Percentiles rank a stretch among this genome's conserved stretches.
Evolutionary conservation across 2,113 vertebrate species (phyloP).

Genomic region (Athene noctua): DNA sequence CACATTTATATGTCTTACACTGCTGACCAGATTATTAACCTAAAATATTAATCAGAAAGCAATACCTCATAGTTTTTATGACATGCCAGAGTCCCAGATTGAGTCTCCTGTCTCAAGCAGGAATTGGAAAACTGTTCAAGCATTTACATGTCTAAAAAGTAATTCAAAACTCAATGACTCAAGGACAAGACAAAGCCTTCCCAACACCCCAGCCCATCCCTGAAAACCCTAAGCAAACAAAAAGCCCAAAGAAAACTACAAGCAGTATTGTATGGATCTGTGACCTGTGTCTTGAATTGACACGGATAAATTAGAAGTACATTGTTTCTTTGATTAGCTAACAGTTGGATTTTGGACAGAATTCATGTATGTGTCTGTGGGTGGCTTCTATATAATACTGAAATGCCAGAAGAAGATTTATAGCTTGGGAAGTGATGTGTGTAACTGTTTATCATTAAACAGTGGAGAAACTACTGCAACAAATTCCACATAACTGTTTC

Average conservation of each 20-base stretch:
- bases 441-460: slow-evolving; percentile 46
- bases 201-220: neutral
- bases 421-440: slow-evolving; percentile 3
- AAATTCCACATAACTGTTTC: neutral
- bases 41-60: slow-evolving; percentile 40
- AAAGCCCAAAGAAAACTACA: neutral
- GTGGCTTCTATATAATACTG: neutral
- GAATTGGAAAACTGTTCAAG: neutral
- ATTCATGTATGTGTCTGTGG: neutral
- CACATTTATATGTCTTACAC: neutral
- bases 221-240: neutral
- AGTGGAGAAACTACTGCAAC: slow-evolving; percentile 8
- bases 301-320: neutral
- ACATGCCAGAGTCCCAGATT: neutral
- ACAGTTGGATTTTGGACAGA: neutral
- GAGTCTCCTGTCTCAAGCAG: neutral
- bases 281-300: neutral
- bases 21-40: slow-evolving; percentile 19
- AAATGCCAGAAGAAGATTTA: slow-evolving; percentile 24
- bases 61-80: neutral
- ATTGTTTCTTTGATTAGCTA: neutral
- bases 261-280: neutral
- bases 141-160: neutral
- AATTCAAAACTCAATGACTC: neutral
- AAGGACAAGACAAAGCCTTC: neutral